Evolutionary conservation across 2,113 vertebrate genomes (phyloP).

Genomic region (Vimba vimba): DNA sequence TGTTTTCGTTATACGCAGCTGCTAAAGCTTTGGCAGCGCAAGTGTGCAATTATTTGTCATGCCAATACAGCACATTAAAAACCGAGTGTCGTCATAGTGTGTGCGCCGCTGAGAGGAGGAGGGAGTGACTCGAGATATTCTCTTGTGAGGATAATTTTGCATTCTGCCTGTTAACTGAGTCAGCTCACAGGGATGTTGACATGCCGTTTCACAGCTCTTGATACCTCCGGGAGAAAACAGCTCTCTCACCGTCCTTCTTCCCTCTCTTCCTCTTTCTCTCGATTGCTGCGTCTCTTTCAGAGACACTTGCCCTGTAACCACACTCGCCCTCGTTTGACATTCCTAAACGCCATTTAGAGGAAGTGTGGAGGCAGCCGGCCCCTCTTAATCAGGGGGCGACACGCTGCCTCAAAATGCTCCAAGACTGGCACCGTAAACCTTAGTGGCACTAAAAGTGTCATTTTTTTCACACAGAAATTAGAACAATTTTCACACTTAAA

Average conservation of each 20-base stretch:
- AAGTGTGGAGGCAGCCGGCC: not conserved
- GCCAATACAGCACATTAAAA: slow-evolving; percentile 22
- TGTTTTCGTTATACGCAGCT: not conserved
- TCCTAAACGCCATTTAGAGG: slow-evolving; percentile 30
- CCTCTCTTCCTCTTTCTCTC: slow-evolving; percentile 16
- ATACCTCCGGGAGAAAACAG: slow-evolving; percentile 27
- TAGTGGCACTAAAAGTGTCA: not conserved
- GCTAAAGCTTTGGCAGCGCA: not conserved
- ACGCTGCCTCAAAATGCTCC: not conserved
- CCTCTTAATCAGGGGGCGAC: not conserved
- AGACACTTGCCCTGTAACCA: slow-evolving; percentile 39
- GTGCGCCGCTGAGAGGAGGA: not conserved
- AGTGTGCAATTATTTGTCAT: slow-evolving; percentile 7
- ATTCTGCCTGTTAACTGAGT: slow-evolving; percentile 28
- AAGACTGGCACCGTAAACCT: not conserved
- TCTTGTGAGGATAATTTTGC: slow-evolving; percentile 34
- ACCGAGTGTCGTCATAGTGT: slow-evolving; percentile 6
- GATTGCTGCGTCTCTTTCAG: slow-evolving; percentile 19
- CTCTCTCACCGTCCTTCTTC: not conserved
- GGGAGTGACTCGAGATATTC: not conserved
- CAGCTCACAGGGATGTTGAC: slow-evolving; percentile 32
- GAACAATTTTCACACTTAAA: no score
- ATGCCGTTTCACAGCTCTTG: slow-evolving; percentile 39
- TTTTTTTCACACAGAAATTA: not conserved
- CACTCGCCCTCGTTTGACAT: slow-evolving; percentile 34